Evolutionary conservation across 2,113 vertebrate species (phyloP).

Genomic region (Serranochromis macrocephalus): DNA sequence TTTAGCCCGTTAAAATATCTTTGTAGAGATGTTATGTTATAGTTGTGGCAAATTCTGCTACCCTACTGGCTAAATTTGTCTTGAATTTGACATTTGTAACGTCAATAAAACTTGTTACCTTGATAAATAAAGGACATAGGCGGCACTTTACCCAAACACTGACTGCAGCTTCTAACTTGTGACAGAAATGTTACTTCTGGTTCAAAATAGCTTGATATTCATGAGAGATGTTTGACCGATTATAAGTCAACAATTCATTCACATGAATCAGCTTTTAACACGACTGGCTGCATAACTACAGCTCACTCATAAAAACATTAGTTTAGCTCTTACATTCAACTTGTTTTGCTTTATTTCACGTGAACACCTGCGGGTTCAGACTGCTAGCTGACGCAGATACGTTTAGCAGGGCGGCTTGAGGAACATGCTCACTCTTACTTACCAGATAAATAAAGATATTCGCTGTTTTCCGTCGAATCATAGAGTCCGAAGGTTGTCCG

Average conservation of each 20-base stretch:
- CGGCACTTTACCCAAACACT: background rate
- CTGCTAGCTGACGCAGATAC: constrained; percentile 1
- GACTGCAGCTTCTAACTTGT: background rate
- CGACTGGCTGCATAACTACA: background rate
- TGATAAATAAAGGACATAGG: background rate
- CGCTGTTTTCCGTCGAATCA: background rate
- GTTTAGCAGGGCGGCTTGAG: background rate
- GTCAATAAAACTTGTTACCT: background rate
- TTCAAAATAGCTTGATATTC: background rate
- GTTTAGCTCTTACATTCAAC: background rate
- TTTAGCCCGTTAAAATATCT: background rate
- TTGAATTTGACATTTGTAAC: background rate
- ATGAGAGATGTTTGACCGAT: background rate
- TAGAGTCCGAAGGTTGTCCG: background rate
- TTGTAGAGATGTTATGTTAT: background rate
- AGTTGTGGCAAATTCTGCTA: background rate
- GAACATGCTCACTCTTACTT: background rate
- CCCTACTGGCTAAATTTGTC: background rate
- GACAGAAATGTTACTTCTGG: background rate
- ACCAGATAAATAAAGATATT: background rate
- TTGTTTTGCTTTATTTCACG: background rate
- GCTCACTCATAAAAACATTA: background rate
- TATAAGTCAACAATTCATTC: background rate
- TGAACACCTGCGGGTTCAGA: background rate
- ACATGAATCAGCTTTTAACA: background rate